Percentiles rank a stretch among this genome's conserved stretches.
Evolutionary conservation across 1,140 invertebrate species (phyloP).

Genomic region (Marisa cornuarietis): DNA sequence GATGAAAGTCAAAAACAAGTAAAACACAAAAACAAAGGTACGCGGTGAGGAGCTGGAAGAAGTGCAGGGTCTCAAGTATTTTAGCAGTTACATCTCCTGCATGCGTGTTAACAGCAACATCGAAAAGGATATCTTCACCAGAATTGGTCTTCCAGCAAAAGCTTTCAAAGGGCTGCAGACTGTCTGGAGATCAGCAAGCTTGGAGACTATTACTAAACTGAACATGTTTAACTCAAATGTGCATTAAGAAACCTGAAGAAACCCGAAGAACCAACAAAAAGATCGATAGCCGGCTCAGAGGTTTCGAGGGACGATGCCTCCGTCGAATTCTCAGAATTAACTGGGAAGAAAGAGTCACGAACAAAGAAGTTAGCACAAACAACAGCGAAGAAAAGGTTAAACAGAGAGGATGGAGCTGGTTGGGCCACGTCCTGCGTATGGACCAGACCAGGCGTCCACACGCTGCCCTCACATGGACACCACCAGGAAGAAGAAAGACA

Average conservation of each 20-base stretch:
- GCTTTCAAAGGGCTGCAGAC: too few species aligned
- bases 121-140: too few species aligned
- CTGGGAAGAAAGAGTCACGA: background rate
- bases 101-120: too few species aligned
- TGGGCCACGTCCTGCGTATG: too few species aligned
- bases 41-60: background rate
- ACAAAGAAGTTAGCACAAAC: background rate
- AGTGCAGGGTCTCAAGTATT: background rate
- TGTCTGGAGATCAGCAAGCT: background rate
- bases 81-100: background rate
- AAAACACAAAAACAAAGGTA: background rate
- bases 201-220: background rate
- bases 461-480: too few species aligned
- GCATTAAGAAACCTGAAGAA: background rate
- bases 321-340: background rate
- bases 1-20: constrained; percentile 32
- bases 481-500: too few species aligned
- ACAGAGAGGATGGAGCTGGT: background rate
- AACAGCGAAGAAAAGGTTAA: background rate
- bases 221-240: background rate
- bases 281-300: background rate
- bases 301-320: background rate
- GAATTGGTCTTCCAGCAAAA: too few species aligned
- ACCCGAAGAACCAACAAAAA: background rate
- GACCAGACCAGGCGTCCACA: too few species aligned